Percentiles rank a stretch among this genome's conserved stretches.
phyloP scores from a whole-genome alignment of 1,140 invertebrate species.

The Drosophila rufa region DNA sequence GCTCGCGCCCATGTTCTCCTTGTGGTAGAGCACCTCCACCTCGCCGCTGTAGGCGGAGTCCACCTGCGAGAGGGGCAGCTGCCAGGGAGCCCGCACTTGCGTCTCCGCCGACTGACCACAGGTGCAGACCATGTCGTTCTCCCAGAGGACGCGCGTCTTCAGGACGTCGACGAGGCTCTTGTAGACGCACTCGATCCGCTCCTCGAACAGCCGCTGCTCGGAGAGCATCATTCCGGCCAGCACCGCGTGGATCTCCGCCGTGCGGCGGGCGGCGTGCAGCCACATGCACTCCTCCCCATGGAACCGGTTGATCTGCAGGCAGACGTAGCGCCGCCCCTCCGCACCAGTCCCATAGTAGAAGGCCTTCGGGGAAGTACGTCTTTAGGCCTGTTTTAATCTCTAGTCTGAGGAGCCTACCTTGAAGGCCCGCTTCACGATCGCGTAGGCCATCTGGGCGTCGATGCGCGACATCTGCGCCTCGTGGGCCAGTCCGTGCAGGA shows the following conservation, averaged over 20 bases:
- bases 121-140: background rate
- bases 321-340: constrained; percentile 17
- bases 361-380: constrained; percentile 12
- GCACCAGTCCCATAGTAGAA: constrained; percentile 63
- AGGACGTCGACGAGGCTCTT: constrained; percentile 47
- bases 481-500: constrained; percentile 64
- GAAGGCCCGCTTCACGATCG: constrained; percentile 73
- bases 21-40: constrained; percentile 48
- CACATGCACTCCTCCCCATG: constrained; percentile 67
- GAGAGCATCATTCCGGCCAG: constrained; percentile 63
- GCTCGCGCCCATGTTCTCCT: constrained; percentile 4
- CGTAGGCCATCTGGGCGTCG: constrained; percentile 71
- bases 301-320: constrained; percentile 3
- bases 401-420: background rate
- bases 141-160: constrained; percentile 16
- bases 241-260: constrained; percentile 60
- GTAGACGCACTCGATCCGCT: constrained; percentile 72
- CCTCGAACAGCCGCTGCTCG: constrained; percentile 58
- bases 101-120: background rate
- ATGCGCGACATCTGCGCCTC: constrained; percentile 66
- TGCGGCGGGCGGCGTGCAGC: constrained; percentile 65
- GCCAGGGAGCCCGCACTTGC: background rate
- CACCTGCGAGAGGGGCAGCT: background rate
- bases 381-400: too few species aligned
- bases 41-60: constrained; percentile 5